A percentile compares a stretch with the other conserved stretches of the same genome.
Evolutionary conservation across 2,113 vertebrate genomes (phyloP).

Genomic region (Myxocyprinus asiaticus): DNA sequence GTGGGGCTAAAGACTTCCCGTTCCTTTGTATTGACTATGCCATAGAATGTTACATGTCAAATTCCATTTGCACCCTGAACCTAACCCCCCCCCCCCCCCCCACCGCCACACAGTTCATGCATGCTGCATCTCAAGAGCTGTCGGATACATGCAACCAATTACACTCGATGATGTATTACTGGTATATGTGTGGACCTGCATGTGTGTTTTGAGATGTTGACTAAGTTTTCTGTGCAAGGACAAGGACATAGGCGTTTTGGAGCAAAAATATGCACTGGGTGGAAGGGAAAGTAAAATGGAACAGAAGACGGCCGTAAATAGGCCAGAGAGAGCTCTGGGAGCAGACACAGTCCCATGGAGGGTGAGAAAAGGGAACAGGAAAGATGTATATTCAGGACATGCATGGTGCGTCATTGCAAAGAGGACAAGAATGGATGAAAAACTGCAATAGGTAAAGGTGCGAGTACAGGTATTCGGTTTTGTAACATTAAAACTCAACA

Average conservation of each 20-base stretch:
- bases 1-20: conserved; percentile 39
- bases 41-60: conserved; percentile 39
- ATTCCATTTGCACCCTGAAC: conserved; percentile 44
- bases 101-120: no score
- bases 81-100: conserved; percentile 37
- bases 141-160: not conserved
- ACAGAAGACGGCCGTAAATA: conserved; percentile 59
- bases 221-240: not conserved
- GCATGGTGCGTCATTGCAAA: not conserved
- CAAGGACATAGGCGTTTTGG: not conserved
- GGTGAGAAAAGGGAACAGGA: conserved; percentile 53
- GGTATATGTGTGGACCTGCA: conserved; percentile 42
- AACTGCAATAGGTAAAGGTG: no score
- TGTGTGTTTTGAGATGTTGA: conserved; percentile 10
- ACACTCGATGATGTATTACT: conserved; percentile 16
- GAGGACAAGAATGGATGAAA: not conserved
- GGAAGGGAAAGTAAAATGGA: conserved; percentile 58
- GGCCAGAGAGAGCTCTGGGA: conserved; percentile 62
- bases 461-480: no score
- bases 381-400: conserved; percentile 64
- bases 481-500: no score
- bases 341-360: conserved; percentile 43
- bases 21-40: conserved; percentile 28
- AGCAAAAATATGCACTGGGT: conserved; percentile 8
- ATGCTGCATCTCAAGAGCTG: conserved; percentile 36